These are phyloP conservation scores for Aphidius gifuensis DNA, from an alignment of 1,140 invertebrate genomes.

Conservation along the genomic window DNA sequence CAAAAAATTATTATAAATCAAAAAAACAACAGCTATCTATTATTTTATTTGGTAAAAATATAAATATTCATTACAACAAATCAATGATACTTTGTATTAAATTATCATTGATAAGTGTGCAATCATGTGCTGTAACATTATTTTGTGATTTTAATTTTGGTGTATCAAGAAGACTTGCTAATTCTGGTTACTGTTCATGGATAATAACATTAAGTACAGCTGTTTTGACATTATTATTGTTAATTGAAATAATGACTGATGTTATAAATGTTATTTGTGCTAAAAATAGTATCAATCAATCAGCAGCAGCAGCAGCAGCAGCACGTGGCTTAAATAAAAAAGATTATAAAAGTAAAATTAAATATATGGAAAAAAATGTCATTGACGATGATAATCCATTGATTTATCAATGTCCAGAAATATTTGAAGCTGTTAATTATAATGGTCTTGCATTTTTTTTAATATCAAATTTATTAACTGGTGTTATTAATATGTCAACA, in stretches of 20 bases:
- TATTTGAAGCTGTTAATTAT: conserved; percentile 67
- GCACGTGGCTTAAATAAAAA: conserved; percentile 1
- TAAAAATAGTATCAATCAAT: conserved; percentile 10
- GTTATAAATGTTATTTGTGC: conserved; percentile 2
- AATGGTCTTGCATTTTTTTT: conserved; percentile 79
- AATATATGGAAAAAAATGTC: conserved; percentile 16
- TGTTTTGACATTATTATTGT: conserved; percentile 56
- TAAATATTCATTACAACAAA: conserved; percentile 36
- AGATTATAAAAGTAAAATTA: conserved; percentile 10
- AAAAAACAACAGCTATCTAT: conserved; percentile 26
- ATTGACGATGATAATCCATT: conserved; percentile 28
- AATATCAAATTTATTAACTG: conserved; percentile 74
- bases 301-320: not conserved
- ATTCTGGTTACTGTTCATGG: conserved; percentile 74
- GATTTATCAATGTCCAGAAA: conserved; percentile 45
- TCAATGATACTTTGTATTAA: conserved; percentile 42
- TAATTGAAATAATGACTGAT: conserved; percentile 47
- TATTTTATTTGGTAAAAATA: conserved; percentile 27
- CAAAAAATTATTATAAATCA: conserved; percentile 11
- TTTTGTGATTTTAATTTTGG: conserved; percentile 52
- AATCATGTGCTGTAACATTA: conserved; percentile 54
- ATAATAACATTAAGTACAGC: conserved; percentile 62
- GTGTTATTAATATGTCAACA: conserved; percentile 70
- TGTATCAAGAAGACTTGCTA: conserved; percentile 71
- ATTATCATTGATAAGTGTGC: conserved; percentile 42